Evolutionary conservation across 2,113 vertebrate species (phyloP).

Genomic region (Penelope pileata): DNA sequence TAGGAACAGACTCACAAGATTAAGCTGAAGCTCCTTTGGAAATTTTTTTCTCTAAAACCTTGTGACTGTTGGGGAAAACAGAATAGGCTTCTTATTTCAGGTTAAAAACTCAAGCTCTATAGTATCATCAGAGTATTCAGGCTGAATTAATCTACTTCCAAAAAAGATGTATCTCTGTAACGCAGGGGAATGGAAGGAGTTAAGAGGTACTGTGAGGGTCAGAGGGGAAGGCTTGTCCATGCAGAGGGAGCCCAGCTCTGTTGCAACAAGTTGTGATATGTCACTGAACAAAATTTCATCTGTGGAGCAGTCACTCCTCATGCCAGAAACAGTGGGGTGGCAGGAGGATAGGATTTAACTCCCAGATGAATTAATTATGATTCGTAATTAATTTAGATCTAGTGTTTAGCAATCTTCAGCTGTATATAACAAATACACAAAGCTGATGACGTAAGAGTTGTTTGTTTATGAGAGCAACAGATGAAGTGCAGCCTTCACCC

Average conservation of each 20-base stretch:
- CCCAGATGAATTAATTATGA: background rate
- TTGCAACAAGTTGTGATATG: too few relatives aligned
- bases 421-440: background rate
- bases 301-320: background rate
- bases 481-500: background rate
- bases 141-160: background rate
- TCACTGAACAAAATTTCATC: background rate
- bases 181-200: background rate
- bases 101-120: background rate
- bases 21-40: background rate
- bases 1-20: rapidly evolving
- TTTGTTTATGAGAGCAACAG: background rate
- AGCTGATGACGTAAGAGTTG: background rate
- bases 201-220: background rate
- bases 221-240: background rate
- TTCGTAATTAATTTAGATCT: background rate
- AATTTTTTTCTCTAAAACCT: background rate
- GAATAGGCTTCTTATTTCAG: background rate
- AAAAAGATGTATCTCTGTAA: background rate
- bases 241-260: background rate
- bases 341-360: background rate
- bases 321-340: rapidly evolving
- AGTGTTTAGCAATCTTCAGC: background rate
- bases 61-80: rapidly evolving
- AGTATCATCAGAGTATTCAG: background rate